These are phyloP conservation scores for Ibycter americanus DNA, from an alignment of 2,797 vertebrate species.

Conservation along the genomic window DNA sequence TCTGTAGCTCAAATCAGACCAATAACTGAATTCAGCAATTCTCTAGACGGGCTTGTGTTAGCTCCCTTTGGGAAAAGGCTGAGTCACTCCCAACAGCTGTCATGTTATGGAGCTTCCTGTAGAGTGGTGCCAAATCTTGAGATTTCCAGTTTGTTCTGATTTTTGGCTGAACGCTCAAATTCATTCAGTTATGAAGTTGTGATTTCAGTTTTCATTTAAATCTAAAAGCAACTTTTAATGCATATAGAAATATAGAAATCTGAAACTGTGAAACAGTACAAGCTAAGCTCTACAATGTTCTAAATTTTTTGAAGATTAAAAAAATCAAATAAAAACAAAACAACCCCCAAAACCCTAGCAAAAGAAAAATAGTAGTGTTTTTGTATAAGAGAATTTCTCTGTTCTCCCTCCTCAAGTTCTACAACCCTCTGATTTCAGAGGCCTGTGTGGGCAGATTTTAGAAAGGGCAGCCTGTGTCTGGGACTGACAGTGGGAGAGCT, in stretches of 20 bases:
- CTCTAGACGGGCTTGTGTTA: neutral
- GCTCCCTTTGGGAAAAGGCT: neutral
- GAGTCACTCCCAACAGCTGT: neutral
- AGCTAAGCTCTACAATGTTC: neutral
- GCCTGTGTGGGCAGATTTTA: too few relatives aligned
- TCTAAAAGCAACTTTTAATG: neutral
- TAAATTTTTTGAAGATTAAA: neutral
- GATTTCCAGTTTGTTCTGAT: neutral
- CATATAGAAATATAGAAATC: neutral
- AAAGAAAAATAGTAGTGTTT: neutral
- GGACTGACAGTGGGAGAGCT: neutral
- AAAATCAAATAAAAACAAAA: neutral
- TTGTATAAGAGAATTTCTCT: neutral
- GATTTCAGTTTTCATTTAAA: neutral
- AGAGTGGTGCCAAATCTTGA: neutral
- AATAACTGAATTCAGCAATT: neutral
- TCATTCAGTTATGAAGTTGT: neutral
- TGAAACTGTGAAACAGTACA: neutral
- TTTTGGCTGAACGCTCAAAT: neutral
- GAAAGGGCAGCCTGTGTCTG: neutral
- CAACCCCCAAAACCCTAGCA: neutral
- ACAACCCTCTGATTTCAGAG: neutral
- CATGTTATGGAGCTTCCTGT: neutral
- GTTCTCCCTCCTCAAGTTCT: fast-evolving
- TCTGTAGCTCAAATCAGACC: neutral